These are phyloP conservation scores for Nephrotoma appendiculata DNA, from an alignment of 2,888 invertebrate genomes.

Conservation along the genomic window DNA sequence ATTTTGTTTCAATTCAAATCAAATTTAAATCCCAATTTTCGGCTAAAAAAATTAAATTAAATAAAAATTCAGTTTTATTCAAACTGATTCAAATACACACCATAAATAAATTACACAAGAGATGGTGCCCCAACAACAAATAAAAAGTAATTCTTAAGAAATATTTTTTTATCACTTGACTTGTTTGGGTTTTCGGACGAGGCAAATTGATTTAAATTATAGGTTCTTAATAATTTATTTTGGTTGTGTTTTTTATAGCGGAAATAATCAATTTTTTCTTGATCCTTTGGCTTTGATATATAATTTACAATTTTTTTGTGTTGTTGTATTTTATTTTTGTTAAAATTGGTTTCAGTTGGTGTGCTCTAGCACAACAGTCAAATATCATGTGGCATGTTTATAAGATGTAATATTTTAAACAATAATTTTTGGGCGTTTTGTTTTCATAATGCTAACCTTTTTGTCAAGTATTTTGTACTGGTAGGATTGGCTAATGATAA, in stretches of 20 bases:
- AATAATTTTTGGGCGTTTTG: not conserved
- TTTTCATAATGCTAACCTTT: not conserved
- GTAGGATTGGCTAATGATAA: not conserved
- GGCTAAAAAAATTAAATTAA: not conserved
- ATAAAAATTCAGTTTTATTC: not conserved
- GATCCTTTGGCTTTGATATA: not conserved
- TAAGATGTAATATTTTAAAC: not conserved
- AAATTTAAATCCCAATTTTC: not conserved
- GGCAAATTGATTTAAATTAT: not conserved
- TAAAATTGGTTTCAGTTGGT: not conserved
- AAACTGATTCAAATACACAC: not conserved
- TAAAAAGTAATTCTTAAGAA: not conserved
- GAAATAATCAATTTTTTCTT: not conserved
- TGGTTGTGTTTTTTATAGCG: not conserved
- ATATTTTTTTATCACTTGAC: not conserved
- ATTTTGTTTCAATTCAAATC: not conserved
- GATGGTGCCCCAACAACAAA: not conserved
- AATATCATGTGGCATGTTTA: not conserved
- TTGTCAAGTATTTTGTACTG: not conserved
- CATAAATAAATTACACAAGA: not conserved
- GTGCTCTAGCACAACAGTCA: not conserved
- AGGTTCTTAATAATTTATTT: not conserved
- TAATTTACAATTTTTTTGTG: not conserved
- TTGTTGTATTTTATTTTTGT: not conserved
- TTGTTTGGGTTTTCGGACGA: not conserved